phyloP scores from a whole-genome alignment of 2,888 invertebrate species.

The Dendrolimus pini region DNA sequence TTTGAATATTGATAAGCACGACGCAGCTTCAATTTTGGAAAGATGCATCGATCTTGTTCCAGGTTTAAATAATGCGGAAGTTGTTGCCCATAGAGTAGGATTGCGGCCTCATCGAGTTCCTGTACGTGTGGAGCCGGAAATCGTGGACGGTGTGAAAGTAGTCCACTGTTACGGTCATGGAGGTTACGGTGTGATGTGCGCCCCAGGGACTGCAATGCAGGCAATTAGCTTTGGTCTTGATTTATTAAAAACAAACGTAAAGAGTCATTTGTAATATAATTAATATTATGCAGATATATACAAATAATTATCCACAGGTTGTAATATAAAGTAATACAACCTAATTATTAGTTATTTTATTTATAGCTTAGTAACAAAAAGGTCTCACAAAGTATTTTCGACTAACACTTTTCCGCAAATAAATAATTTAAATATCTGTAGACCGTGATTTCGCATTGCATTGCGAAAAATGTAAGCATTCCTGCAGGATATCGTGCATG shows the following conservation, averaged over 20 bases:
- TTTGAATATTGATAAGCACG: conserved; percentile 80
- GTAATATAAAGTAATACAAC: background rate
- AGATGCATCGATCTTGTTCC: conserved; percentile 88
- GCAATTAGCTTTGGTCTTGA: conserved; percentile 83
- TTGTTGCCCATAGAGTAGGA: conserved; percentile 83
- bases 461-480: too few species aligned
- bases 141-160: conserved; percentile 69
- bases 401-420: too few species aligned
- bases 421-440: too few species aligned
- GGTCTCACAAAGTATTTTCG: too few species aligned
- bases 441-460: too few species aligned
- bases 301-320: too few species aligned
- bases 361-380: too few species aligned
- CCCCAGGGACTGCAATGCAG: conserved; percentile 90
- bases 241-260: conserved; percentile 46
- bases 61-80: conserved; percentile 73
- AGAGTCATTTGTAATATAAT: conserved; percentile 42
- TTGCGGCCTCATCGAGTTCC: conserved; percentile 87
- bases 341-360: too few species aligned
- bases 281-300: too few species aligned
- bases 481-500: too few species aligned
- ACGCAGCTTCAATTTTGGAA: conserved; percentile 85
- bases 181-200: conserved; percentile 93
- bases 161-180: conserved; percentile 98
- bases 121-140: conserved; percentile 84